phyloP scores from a whole-genome alignment of 2,888 invertebrate species.

The Alloscopus bannaensis region DNA sequence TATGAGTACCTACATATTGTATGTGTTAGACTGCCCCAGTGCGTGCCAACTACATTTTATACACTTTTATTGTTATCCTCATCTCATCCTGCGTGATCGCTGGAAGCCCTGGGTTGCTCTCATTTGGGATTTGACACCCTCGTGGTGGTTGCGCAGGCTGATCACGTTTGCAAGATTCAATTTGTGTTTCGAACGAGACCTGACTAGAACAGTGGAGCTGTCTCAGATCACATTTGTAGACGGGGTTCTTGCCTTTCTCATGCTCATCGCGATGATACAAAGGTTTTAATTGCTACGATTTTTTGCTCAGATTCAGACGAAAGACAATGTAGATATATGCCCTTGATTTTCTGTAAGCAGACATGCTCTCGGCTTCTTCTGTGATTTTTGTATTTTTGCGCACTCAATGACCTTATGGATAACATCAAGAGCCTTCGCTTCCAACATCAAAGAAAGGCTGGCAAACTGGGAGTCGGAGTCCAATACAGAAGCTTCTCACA shows the following conservation, averaged over 20 bases:
- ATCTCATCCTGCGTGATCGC: neutral
- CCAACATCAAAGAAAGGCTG: neutral
- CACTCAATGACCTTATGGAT: constrained; percentile 21
- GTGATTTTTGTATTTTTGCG: constrained; percentile 4
- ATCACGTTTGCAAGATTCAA: neutral
- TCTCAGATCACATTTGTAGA: constrained; percentile 2
- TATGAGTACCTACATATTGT: neutral
- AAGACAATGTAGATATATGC: neutral
- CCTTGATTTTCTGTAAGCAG: neutral
- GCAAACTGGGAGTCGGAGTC: neutral
- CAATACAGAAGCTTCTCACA: neutral
- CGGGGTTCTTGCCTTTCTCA: neutral
- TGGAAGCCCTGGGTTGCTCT: constrained; percentile 11
- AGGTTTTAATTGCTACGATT: neutral
- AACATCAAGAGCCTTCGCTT: constrained; percentile 11
- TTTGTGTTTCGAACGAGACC: neutral
- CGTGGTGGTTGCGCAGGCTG: constrained; percentile 21
- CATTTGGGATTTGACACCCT: constrained; percentile 13
- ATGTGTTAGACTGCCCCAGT: constrained; percentile 16
- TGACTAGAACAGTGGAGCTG: neutral
- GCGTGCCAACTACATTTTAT: neutral
- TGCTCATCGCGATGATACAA: neutral
- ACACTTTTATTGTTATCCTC: neutral
- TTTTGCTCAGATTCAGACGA: neutral
- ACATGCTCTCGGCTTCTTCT: constrained; percentile 6